Conservation (phyloP, 2,888 invertebrate species). For the Xanthorhoe designata region DNA sequence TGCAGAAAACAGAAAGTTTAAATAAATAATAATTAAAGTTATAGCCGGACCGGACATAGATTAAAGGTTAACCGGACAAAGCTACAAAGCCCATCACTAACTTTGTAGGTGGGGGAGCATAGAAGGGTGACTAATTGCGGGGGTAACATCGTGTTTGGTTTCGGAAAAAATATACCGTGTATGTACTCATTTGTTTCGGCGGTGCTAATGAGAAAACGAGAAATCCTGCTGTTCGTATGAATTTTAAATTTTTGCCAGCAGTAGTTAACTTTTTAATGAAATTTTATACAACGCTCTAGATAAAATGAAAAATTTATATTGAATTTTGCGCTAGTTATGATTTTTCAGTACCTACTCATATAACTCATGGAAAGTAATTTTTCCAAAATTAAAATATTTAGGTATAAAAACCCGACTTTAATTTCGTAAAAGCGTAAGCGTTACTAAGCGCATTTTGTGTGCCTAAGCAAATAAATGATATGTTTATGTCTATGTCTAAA, state of each 20-base stretch:
- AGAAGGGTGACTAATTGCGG: constrained; percentile 49
- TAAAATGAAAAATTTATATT: constrained; percentile 1
- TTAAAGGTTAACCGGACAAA: not conserved
- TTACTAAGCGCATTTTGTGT: too few species aligned
- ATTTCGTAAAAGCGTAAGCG: too few species aligned
- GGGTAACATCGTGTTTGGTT: constrained; percentile 36
- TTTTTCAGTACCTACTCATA: too few species aligned
- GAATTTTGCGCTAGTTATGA: not conserved
- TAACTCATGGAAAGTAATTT: too few species aligned
- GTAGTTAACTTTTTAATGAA: constrained; percentile 18
- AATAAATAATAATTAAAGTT: too few species aligned
- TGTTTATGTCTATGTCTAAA: too few species aligned
- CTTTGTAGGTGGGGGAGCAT: constrained; percentile 23
- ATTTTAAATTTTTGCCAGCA: constrained; percentile 29
- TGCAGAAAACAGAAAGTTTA: too few species aligned
- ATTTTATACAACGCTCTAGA: constrained; percentile 9
- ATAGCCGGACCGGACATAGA: not conserved
- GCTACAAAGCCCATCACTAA: constrained; percentile 15
- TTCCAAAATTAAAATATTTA: too few species aligned
- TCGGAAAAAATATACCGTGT: constrained; percentile 33
- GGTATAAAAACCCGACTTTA: too few species aligned
- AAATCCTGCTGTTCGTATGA: constrained; percentile 31
- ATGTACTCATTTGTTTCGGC: constrained; percentile 36
- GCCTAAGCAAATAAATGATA: too few species aligned
- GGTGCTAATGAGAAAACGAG: constrained; percentile 38